Percentiles rank a stretch among this genome's conserved stretches.
phyloP scores from a whole-genome alignment of 2,113 vertebrate species.

The Falco punctatus region DNA sequence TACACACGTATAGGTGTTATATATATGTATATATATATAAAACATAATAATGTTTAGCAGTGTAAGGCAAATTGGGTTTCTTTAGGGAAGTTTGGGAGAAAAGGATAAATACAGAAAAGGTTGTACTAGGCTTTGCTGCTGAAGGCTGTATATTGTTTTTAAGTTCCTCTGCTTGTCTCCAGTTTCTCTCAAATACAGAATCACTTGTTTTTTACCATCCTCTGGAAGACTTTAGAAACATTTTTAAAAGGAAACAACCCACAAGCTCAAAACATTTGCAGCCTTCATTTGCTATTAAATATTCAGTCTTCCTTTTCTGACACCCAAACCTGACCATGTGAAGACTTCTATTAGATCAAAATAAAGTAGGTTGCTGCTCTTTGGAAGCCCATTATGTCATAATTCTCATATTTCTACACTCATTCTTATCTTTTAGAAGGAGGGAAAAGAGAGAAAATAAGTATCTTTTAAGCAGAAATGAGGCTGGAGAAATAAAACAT shows the following conservation, averaged over 20 bases:
- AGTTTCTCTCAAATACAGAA: background rate
- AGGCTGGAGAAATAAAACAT: background rate
- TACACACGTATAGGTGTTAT: background rate
- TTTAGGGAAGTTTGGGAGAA: background rate
- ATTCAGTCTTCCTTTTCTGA: background rate
- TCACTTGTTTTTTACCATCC: background rate
- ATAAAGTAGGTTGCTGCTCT: background rate
- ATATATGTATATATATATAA: background rate
- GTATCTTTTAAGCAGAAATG: background rate
- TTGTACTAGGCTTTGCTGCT: background rate
- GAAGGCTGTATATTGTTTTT: background rate
- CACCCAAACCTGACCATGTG: background rate
- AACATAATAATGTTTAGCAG: background rate
- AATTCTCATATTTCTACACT: background rate
- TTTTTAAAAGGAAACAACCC: background rate
- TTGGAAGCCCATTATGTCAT: background rate
- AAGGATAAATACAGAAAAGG: background rate
- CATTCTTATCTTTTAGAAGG: background rate
- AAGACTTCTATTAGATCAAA: background rate
- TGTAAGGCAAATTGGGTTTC: background rate
- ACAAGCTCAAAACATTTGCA: background rate
- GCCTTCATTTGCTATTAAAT: background rate
- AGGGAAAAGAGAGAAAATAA: background rate
- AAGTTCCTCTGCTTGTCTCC: background rate
- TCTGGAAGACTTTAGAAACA: background rate